These are phyloP conservation scores for Melangyna quadrimaculata DNA, from an alignment of 2,888 invertebrate genomes.

Conservation along the genomic window DNA sequence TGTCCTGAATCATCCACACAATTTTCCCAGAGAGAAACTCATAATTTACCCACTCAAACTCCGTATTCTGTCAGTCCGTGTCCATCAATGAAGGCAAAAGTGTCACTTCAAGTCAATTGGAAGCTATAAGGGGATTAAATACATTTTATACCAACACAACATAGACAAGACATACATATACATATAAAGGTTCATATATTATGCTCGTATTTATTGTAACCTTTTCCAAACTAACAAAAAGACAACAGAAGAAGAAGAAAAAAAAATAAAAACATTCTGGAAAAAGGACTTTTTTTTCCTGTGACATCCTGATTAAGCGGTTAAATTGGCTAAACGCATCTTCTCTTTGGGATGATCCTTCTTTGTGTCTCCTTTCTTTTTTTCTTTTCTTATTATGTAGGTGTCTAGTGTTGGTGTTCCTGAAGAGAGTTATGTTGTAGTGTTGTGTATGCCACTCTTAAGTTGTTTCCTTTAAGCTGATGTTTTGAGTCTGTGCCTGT, in stretches of 20 bases:
- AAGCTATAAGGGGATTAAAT: constrained; percentile 58
- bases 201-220: constrained; percentile 39
- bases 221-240: too few relatives aligned
- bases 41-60: constrained; percentile 41
- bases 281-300: constrained; percentile 10
- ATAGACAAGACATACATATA: background rate
- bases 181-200: background rate
- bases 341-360: constrained; percentile 42
- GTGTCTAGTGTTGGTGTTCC: background rate
- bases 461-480: constrained; percentile 55
- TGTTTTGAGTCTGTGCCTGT: constrained; percentile 15
- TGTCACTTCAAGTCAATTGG: constrained; percentile 68
- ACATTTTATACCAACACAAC: background rate
- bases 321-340: constrained; percentile 68
- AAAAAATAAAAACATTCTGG: background rate
- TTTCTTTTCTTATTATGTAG: background rate
- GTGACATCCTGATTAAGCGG: constrained; percentile 6
- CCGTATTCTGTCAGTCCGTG: constrained; percentile 4
- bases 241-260: background rate
- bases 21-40: constrained; percentile 50
- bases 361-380: constrained; percentile 20
- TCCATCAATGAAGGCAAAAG: constrained; percentile 40
- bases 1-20: constrained; percentile 66
- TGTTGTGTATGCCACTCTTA: constrained; percentile 39
- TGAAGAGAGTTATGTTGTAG: background rate